These are phyloP conservation scores for Hyaena hyaena DNA, from an alignment of 2,113 vertebrate species.

Conservation along the genomic window DNA sequence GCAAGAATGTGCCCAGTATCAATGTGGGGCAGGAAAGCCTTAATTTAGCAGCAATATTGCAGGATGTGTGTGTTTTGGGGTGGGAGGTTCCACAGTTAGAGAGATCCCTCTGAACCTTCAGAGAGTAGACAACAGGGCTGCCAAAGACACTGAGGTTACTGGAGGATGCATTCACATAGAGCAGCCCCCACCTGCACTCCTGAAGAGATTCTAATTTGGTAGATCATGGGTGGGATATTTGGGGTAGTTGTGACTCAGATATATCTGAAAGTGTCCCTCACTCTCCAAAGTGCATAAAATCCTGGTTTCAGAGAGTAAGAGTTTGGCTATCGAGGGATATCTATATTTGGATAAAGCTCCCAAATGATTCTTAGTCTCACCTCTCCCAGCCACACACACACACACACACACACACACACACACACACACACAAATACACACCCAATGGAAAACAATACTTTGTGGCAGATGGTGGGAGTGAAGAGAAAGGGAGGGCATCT, in stretches of 20 bases:
- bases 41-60: background rate
- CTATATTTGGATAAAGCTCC: slow-evolving; percentile 7
- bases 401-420: too few species aligned
- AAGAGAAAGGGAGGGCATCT: background rate
- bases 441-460: background rate
- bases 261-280: background rate
- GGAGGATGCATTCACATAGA: background rate
- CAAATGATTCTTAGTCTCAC: background rate
- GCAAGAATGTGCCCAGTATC: background rate
- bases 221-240: background rate
- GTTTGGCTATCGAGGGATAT: background rate
- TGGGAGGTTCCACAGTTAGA: background rate
- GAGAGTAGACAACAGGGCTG: background rate
- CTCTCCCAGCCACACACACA: background rate
- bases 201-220: background rate
- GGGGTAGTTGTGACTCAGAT: background rate
- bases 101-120: background rate
- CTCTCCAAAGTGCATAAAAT: background rate
- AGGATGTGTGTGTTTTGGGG: background rate
- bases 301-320: background rate
- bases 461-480: background rate
- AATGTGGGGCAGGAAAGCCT: background rate
- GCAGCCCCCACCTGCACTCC: background rate
- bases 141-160: background rate
- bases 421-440: background rate